These are phyloP conservation scores for Eulemur coronatus DNA, from an alignment of 2,797 vertebrate genomes.

Conservation along the genomic window DNA sequence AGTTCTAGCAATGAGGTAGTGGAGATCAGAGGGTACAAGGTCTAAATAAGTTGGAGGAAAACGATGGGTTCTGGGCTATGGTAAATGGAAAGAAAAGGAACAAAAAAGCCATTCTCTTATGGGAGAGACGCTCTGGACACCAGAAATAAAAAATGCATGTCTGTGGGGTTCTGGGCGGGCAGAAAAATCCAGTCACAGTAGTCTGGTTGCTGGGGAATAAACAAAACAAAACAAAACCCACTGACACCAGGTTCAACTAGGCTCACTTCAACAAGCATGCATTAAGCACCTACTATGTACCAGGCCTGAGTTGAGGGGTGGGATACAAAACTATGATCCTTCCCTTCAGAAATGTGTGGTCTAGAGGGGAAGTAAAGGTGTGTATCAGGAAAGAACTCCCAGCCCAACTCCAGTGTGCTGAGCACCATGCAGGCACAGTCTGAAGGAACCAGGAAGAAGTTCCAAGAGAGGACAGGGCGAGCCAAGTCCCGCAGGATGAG, in stretches of 20 bases:
- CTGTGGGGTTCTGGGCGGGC: background rate
- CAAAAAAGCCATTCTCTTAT: background rate
- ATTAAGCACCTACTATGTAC: background rate
- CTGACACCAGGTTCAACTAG: background rate
- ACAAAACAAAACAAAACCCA: background rate
- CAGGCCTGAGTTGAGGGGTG: background rate
- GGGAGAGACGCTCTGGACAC: background rate
- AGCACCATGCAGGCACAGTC: background rate
- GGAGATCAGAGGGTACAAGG: no score
- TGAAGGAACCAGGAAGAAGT: background rate
- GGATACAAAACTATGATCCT: background rate
- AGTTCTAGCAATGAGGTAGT: background rate
- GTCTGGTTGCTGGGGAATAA: background rate
- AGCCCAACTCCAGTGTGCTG: rapidly evolving
- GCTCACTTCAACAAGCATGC: background rate
- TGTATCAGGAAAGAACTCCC: background rate
- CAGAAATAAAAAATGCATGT: background rate
- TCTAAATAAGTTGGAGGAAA: background rate
- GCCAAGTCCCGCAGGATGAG: background rate
- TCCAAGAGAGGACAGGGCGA: background rate
- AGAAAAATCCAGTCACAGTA: background rate
- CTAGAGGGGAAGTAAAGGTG: background rate
- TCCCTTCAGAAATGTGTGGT: background rate
- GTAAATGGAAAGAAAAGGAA: background rate
- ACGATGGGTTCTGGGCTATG: background rate